Evolutionary conservation across 2,797 vertebrate genomes (phyloP).

Genomic region (Gymnopithys bicolor): DNA sequence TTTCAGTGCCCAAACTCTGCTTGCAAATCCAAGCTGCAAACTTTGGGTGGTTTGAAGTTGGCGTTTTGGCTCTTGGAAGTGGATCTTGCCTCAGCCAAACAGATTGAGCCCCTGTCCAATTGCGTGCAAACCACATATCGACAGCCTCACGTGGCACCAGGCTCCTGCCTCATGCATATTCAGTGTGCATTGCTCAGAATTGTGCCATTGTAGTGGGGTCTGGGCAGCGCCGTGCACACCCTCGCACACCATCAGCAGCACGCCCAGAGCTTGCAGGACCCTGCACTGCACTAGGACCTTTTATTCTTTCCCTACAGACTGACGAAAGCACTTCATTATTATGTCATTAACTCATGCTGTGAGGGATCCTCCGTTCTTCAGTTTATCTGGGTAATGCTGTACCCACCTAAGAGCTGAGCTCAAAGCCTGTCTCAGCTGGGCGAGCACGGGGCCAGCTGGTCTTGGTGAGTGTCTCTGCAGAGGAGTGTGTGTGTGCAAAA

Average conservation of each 20-base stretch:
- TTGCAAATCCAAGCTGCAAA: not conserved
- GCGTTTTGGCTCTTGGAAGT: not conserved
- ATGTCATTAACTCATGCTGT: not conserved
- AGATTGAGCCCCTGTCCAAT: not conserved
- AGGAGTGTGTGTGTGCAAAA: not conserved
- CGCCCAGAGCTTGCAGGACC: rapidly evolving
- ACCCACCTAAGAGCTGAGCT: not conserved
- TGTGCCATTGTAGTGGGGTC: not conserved
- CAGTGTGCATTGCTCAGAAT: conserved; percentile 31
- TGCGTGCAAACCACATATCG: conserved; percentile 38
- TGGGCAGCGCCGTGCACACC: not conserved
- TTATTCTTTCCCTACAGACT: not conserved
- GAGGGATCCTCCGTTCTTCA: not conserved
- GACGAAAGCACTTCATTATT: not conserved
- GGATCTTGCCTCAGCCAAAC: not conserved
- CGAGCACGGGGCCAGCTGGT: rapidly evolving
- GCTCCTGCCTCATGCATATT: conserved; percentile 59
- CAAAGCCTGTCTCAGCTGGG: not conserved
- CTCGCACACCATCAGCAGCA: not conserved
- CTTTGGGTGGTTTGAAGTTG: not conserved
- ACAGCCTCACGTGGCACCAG: not conserved
- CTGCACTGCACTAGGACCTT: not conserved
- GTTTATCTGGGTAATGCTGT: not conserved
- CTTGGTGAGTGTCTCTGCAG: not conserved
- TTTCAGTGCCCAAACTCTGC: not conserved